Evolutionary conservation across 2,113 vertebrate genomes (phyloP), one percentile per base, ranked within the genome.

Genomic region (Actenoides lindsayi): DNA sequence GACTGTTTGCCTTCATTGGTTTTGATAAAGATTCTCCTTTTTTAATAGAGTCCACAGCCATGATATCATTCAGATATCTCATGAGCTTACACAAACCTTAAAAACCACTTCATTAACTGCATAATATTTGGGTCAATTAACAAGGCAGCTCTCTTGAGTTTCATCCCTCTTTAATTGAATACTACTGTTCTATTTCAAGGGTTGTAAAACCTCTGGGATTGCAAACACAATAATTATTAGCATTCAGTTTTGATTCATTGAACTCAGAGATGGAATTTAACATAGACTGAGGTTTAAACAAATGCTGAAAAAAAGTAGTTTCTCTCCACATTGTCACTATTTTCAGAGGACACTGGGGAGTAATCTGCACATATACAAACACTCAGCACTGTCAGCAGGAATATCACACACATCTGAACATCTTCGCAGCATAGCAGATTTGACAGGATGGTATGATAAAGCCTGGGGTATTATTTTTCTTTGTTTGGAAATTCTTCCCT

Each of bases 401-500:
- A 50, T 76, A 84, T 77, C 77, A 53, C 39, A 68, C 14, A 33
- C 14, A 20, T 85, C 71, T 82, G 56, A 78, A 74, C 65, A 51
- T 71, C 78, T 86, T 78, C 92, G 79, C 78, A 88, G 71, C 8
- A 0, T 78, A 94, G 90, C 84, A 84, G 83, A 93, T 70, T 94
- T 90, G 84, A 83, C 82, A 91, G 65, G 10, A 62, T 62, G 54
- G 31, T 42, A 63, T 53, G 46, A 73, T 56, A 92, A 94, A 82
- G 35, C 44, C 83, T 41, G 16, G 5, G 51, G 37, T 35, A 73
- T 65, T 90, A 35, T 85, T 96, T 91, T 78, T 15, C 60, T 89
- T 91, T 65, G 39, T 78, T 93, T 94, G 77, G 48, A 89, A 92
- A 92, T 73, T 89, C 48, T 89, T 90, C 35, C 33, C 13, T 95